phyloP scores from a whole-genome alignment of 2,888 invertebrate genomes.

The Malthinus flaveolus region DNA sequence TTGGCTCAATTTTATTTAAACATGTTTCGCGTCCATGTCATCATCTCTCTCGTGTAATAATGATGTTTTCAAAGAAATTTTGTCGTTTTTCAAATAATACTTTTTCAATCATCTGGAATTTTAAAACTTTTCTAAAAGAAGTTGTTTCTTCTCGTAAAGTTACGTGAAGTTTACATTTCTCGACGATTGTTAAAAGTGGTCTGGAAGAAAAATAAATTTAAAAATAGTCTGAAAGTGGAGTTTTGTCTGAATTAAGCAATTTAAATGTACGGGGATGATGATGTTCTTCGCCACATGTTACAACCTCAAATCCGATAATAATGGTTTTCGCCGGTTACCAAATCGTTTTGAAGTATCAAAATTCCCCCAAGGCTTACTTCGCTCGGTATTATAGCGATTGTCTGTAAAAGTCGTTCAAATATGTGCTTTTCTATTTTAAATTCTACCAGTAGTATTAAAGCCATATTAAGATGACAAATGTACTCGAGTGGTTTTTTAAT shows the following conservation, averaged over 20 bases:
- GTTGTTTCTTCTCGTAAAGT: too few relatives aligned
- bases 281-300: slow-evolving; percentile 51
- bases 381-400: slow-evolving; percentile 36
- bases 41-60: slow-evolving; percentile 16
- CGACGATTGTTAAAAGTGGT: too few relatives aligned
- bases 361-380: slow-evolving; percentile 47
- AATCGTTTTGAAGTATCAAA: slow-evolving; percentile 50
- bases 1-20: slow-evolving; percentile 52
- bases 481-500: too few relatives aligned
- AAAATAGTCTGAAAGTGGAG: not conserved
- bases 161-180: too few relatives aligned
- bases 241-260: slow-evolving; percentile 1
- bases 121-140: not conserved
- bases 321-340: slow-evolving; percentile 42
- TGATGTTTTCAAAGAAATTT: not conserved
- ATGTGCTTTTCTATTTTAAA: slow-evolving; percentile 28
- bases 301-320: slow-evolving; percentile 50
- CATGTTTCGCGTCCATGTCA: slow-evolving; percentile 37
- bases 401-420: slow-evolving; percentile 36
- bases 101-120: not conserved
- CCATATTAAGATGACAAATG: too few relatives aligned
- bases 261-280: slow-evolving; percentile 1
- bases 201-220: too few relatives aligned
- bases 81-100: not conserved
- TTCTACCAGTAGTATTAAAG: slow-evolving; percentile 7